These are phyloP conservation scores for Zhuqinia jingwanae DNA, from an alignment of 2,888 invertebrate genomes.

Conservation along the genomic window DNA sequence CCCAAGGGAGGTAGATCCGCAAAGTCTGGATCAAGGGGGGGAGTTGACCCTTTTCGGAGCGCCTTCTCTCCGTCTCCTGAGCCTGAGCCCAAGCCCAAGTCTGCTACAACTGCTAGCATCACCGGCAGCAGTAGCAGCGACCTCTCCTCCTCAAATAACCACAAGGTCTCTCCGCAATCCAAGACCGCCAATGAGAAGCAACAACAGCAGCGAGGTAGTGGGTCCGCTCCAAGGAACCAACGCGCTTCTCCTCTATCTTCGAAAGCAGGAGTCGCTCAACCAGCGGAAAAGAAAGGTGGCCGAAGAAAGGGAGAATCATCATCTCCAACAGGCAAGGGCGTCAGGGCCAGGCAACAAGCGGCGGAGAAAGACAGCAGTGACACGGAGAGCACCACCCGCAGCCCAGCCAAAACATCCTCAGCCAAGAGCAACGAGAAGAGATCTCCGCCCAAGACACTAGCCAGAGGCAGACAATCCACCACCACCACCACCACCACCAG, in stretches of 20 bases:
- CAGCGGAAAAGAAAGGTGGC: slow-evolving; percentile 77
- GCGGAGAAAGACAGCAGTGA: slow-evolving; percentile 67
- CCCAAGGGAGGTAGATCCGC: slow-evolving; percentile 78
- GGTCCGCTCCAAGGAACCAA: slow-evolving; percentile 45
- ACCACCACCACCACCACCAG: not conserved
- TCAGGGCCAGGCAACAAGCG: slow-evolving; percentile 39
- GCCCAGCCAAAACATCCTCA: not conserved
- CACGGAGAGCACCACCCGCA: slow-evolving; percentile 16
- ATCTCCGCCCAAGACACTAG: slow-evolving; percentile 76
- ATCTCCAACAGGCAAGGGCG: slow-evolving; percentile 40
- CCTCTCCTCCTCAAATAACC: slow-evolving; percentile 41
- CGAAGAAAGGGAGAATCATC: slow-evolving; percentile 79
- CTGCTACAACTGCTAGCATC: slow-evolving; percentile 79
- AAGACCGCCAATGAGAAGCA: slow-evolving; percentile 75
- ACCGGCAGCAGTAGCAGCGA: slow-evolving; percentile 61
- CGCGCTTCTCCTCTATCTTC: slow-evolving; percentile 51
- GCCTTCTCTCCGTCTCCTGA: slow-evolving; percentile 75
- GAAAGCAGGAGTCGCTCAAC: slow-evolving; percentile 52
- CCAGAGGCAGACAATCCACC: not conserved
- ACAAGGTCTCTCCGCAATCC: slow-evolving; percentile 79
- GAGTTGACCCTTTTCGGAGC: slow-evolving; percentile 77
- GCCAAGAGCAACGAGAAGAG: slow-evolving; percentile 65
- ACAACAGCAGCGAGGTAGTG: slow-evolving; percentile 67
- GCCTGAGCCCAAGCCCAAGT: slow-evolving; percentile 80
- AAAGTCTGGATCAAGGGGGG: slow-evolving; percentile 78